Base-by-base conservation (phyloP, 2,797 vertebrate genomes). In the Mionectes olivaceus region DNA sequence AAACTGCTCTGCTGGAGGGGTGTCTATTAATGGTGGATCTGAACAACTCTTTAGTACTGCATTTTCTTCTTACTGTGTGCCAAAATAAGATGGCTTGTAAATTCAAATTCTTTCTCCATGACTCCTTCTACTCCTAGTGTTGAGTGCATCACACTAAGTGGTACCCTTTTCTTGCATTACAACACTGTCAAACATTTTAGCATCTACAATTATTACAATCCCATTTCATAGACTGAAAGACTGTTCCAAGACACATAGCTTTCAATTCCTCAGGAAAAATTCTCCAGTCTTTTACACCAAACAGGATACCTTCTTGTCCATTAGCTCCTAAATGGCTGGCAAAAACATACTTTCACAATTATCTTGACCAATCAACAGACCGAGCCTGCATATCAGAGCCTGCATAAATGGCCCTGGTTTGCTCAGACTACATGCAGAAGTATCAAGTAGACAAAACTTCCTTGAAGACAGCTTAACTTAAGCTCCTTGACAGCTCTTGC, bases 341-440 rank as follows among this genome's bases (percentile, higher is more conserved):
- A 67, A 70, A 59, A 37, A 37, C 7, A 46, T 44, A 41, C 15
- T 15, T 57, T 70, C 39, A 70, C 18, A 30, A 8, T 4, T 16
- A 14, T 56, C 24, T 69, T 56, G 25, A 23, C 32, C 33, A 49
- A 47, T 19, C 11, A 47, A 44, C 25, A 74, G 14, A 53, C 3
- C 3, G 13, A 86, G 3, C 25, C 19, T 65, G 12, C 25, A 4
- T 46, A 27, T 23, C 11, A 5, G 18, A 39, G 22, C 22, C 28
- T 57, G 24, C 4, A 13, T 35, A 44, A 56, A 47, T 1, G 0
- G 3, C 35, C 35, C n/a, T 2, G 4, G 28, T 41, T n/a, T 46
- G 12, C 21, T 65, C 19, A 78, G 50, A 33, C 27, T 14, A 19
- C 9, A 15, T 19, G 11, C 23, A 41, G 11, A 86, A 76, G 11